Evolutionary conservation across 2,797 vertebrate genomes (phyloP), one percentile per base, ranked within the genome.

Genomic region (Discoglossus pictus): DNA sequence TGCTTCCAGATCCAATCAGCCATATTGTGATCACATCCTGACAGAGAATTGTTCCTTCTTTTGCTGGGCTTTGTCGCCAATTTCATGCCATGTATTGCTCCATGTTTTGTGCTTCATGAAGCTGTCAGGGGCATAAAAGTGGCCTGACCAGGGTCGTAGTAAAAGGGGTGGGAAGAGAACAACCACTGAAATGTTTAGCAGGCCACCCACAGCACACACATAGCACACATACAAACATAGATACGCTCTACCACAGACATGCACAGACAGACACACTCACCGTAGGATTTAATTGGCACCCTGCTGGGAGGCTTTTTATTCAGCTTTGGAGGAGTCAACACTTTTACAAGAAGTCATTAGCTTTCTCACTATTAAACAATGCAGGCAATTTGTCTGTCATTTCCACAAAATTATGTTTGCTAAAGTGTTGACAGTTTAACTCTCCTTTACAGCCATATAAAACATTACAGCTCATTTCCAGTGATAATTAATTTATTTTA

Each of bases 31-130:
- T 89, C 90, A 89, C 89, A 90, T 92, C 89, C 90, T 91, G 91
- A 88, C 89, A 82, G 86, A 80, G 88, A 82, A 91, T 88, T 91
- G 88, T 91, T 88, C 88, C 84, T 79, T 78, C 84, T 82, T 90
- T 88, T 85, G 81, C 85, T 90, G 82, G 65, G 83, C 91, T 93
- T 94, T 94, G 92, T 93, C 86, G 84, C 88, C 88, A 89, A 95
- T 96, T 95, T 95, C 93, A 94, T 88, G 91, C 89, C 87, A 82
- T 91, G 85, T 92, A 92, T 90, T 71, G 87, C 86, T 86, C 86
- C 84, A 72, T 92, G 92, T 92, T 90, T 89, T 88, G 90, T 88
- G 91, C 91, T 92, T 92, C 87, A 90, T 93, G 93, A 93, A 94
- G 92, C 92, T 94, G 92, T 95, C 93, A 93, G 84, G 51, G 80